phyloP scores from a whole-genome alignment of 2,888 invertebrate genomes.

The Scaptomyza caliginosa region DNA sequence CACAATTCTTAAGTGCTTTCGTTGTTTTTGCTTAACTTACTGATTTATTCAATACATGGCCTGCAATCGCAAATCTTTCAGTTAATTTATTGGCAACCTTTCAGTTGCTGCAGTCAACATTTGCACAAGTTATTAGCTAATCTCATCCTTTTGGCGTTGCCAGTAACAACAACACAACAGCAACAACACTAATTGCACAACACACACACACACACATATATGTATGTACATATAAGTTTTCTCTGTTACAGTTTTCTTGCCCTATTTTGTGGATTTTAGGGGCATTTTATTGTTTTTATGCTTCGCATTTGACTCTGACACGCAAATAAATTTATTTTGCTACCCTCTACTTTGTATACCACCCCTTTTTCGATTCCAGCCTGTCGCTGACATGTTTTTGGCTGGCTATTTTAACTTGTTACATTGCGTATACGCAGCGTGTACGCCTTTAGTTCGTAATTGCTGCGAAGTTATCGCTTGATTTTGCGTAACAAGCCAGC shows the following conservation, averaged over 20 bases:
- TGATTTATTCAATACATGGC: conserved; percentile 31
- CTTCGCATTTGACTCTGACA: conserved; percentile 62
- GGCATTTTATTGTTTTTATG: conserved; percentile 59
- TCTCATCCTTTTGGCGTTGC: conserved; percentile 11
- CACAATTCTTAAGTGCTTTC: background rate
- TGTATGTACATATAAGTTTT: background rate
- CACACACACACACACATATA: conserved; percentile 1
- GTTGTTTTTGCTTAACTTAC: conserved; percentile 18
- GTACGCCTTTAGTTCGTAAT: conserved; percentile 54
- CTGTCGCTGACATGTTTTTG: conserved; percentile 8
- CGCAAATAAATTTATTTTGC: conserved; percentile 66
- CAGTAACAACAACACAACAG: conserved; percentile 29
- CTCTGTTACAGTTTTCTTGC: conserved; percentile 8
- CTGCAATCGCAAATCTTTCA: conserved; percentile 23
- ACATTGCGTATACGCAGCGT: conserved; percentile 60
- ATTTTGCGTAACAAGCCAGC: conserved; percentile 44
- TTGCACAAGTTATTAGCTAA: conserved; percentile 59
- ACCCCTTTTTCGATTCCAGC: background rate
- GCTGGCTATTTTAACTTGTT: conserved; percentile 9
- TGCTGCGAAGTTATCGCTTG: conserved; percentile 63
- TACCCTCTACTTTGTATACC: conserved; percentile 8
- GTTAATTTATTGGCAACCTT: conserved; percentile 42
- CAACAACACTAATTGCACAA: conserved; percentile 63
- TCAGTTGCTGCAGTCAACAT: conserved; percentile 25
- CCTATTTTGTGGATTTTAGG: conserved; percentile 8